These are phyloP conservation scores for Rhinichthys klamathensis DNA, from an alignment of 2,113 vertebrate genomes.

Conservation along the genomic window DNA sequence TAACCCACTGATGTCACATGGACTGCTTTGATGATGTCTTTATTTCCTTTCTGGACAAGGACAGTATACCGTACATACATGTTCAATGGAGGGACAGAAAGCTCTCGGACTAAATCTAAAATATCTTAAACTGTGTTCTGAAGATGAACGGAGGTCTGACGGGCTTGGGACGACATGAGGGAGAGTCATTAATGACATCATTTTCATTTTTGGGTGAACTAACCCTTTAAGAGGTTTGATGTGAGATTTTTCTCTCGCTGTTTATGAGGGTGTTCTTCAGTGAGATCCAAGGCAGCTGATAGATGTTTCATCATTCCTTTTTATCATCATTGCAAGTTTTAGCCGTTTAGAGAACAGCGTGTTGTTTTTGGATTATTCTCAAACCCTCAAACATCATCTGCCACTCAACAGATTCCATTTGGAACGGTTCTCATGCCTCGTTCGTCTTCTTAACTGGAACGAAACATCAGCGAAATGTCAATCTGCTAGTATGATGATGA, in stretches of 20 bases:
- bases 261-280: neutral
- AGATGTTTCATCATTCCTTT: neutral
- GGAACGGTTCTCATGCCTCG: neutral
- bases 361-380: neutral
- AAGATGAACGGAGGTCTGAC: no score
- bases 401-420: neutral
- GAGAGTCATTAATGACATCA: no score
- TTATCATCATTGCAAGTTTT: neutral
- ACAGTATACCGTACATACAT: no score
- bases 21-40: no score
- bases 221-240: no score
- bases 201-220: no score
- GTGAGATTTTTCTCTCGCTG: neutral
- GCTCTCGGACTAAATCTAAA: no score
- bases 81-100: no score
- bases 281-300: neutral
- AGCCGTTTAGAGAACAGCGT: neutral
- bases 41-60: no score
- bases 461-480: neutral
- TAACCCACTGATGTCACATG: no score
- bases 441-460: conserved; percentile 4
- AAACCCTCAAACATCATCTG: neutral
- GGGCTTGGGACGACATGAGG: no score
- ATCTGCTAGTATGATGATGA: neutral
- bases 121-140: no score